These are phyloP conservation scores for Clupea harengus DNA, from an alignment of 2,113 vertebrate genomes.

Conservation along the genomic window DNA sequence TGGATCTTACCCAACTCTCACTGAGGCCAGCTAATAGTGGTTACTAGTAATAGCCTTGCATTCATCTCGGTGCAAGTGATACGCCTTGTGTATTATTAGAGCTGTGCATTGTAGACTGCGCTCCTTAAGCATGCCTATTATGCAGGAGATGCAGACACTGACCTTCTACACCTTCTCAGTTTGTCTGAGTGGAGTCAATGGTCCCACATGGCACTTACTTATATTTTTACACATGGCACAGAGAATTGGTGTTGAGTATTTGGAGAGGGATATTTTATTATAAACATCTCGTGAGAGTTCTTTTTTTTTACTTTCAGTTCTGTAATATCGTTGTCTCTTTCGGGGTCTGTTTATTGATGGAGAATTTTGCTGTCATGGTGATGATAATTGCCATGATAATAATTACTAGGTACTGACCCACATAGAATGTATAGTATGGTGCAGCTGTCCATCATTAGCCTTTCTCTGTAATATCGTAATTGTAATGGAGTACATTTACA, in stretches of 20 bases:
- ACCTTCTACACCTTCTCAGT: conserved; percentile 18
- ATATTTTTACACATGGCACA: conserved; percentile 8
- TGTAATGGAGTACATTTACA: background rate
- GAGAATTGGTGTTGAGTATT: background rate
- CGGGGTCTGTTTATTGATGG: background rate
- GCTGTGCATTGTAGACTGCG: conserved; percentile 4
- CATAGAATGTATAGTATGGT: background rate
- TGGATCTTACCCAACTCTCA: background rate
- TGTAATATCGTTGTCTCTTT: background rate
- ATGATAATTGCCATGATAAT: conserved; percentile 3
- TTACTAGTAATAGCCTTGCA: background rate
- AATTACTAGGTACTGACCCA: background rate
- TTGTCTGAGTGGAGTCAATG: conserved; percentile 4
- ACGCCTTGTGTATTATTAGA: conserved; percentile 15
- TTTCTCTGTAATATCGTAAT: background rate
- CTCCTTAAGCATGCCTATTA: conserved; percentile 11
- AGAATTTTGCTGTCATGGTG: conserved; percentile 7
- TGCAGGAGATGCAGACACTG: conserved; percentile 10
- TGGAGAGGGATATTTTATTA: background rate
- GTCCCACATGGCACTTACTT: background rate
- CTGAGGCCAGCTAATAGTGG: background rate
- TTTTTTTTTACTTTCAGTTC: background rate
- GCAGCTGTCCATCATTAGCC: conserved; percentile 10
- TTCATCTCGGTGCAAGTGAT: background rate
- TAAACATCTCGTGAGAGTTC: background rate